phyloP scores from a whole-genome alignment of 2,797 vertebrate species.

The Dendrocincla tyrannina region DNA sequence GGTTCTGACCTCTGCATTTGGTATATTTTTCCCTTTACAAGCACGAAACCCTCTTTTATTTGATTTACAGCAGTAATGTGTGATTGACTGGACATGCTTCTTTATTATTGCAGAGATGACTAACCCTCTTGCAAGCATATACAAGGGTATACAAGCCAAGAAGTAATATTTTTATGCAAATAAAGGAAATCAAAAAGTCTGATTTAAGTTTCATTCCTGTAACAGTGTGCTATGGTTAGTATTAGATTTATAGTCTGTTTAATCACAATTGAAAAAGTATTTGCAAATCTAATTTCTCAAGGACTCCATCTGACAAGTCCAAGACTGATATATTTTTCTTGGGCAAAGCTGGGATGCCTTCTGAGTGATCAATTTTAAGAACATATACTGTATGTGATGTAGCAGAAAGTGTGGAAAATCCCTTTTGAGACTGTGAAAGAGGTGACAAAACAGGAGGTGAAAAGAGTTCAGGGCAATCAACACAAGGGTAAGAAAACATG shows the following conservation, averaged over 20 bases:
- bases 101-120: background rate
- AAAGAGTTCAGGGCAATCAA: background rate
- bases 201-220: background rate
- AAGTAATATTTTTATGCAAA: background rate
- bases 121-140: background rate
- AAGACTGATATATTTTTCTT: background rate
- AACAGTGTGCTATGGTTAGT: background rate
- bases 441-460: background rate
- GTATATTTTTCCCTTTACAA: background rate
- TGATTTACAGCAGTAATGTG: background rate
- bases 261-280: background rate
- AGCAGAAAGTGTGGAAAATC: background rate
- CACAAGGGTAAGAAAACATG: background rate
- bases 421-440: background rate
- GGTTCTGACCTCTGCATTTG: background rate
- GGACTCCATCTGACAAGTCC: background rate
- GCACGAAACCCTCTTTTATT: background rate
- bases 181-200: background rate
- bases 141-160: background rate
- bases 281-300: background rate
- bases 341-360: background rate
- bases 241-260: background rate
- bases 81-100: background rate
- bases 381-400: background rate
- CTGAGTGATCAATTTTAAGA: background rate